phyloP scores from a whole-genome alignment of 1,140 invertebrate genomes.

The Papilio polyxenes region DNA sequence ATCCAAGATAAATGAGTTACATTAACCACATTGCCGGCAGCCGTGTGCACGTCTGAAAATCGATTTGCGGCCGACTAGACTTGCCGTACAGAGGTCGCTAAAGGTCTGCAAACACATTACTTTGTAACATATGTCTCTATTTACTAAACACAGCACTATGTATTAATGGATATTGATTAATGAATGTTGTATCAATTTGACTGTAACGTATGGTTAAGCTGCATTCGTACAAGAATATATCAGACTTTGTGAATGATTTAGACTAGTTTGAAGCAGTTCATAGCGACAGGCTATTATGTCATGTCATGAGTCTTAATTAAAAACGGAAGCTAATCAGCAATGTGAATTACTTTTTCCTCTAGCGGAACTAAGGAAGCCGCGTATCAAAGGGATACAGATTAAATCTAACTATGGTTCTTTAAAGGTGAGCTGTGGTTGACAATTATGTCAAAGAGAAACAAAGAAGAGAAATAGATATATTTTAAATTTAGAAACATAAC shows the following conservation, averaged over 20 bases:
- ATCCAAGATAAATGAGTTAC: neutral
- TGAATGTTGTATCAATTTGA: neutral
- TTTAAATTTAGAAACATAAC: slow-evolving; percentile 17
- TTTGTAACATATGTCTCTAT: neutral
- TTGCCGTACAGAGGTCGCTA: neutral
- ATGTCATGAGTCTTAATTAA: no score
- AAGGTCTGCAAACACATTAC: neutral
- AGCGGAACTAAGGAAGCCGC: no score
- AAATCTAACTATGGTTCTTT: no score
- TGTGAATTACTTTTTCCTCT: no score
- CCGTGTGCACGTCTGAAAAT: neutral
- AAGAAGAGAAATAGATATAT: neutral
- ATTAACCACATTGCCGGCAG: neutral
- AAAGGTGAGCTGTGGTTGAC: neutral
- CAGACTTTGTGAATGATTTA: neutral
- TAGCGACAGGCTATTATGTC: neutral
- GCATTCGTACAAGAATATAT: neutral
- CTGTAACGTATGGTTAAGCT: neutral
- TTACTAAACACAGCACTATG: neutral
- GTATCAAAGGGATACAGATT: neutral
- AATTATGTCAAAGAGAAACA: neutral
- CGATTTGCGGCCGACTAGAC: neutral
- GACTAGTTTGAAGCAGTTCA: neutral
- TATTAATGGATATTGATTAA: slow-evolving; percentile 7
- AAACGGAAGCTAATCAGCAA: no score